Evolutionary conservation across 2,797 vertebrate species (phyloP).

Genomic region (Tympanoctomys barrerae): DNA sequence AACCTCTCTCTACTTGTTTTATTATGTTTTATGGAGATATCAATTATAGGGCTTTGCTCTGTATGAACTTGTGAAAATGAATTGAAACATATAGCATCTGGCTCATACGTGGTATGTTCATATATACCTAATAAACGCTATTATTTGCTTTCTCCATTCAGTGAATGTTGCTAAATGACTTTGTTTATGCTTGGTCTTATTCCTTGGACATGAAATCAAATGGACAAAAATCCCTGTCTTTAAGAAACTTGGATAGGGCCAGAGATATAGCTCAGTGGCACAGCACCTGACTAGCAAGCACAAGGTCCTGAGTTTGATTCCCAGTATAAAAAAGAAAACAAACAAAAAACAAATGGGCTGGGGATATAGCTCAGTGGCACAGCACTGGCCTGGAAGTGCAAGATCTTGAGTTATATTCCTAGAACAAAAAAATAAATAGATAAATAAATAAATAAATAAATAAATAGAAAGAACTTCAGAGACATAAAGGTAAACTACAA

Average conservation of each 20-base stretch:
- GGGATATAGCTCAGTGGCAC: too few relatives aligned
- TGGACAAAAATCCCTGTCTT: neutral
- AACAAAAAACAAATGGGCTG: too few relatives aligned
- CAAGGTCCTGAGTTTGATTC: too few relatives aligned
- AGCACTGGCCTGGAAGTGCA: too few relatives aligned
- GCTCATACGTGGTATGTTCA: neutral
- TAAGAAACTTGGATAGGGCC: neutral
- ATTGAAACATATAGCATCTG: neutral
- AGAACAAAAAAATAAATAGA: too few relatives aligned
- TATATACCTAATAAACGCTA: neutral
- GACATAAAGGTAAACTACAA: neutral
- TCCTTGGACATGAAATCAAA: neutral
- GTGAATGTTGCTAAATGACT: neutral
- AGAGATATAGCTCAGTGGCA: too few relatives aligned
- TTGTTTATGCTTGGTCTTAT: accelerated
- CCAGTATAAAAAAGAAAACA: too few relatives aligned
- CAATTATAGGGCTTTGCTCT: neutral
- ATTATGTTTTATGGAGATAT: neutral
- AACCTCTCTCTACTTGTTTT: neutral
- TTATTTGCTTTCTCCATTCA: neutral
- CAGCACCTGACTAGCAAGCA: too few relatives aligned
- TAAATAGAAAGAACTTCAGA: neutral
- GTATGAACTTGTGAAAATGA: neutral
- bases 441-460: too few relatives aligned
- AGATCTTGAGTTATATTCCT: too few relatives aligned